Base-by-base conservation (phyloP, 2,797 vertebrate genomes). In the Coracias cyanogaster region DNA sequence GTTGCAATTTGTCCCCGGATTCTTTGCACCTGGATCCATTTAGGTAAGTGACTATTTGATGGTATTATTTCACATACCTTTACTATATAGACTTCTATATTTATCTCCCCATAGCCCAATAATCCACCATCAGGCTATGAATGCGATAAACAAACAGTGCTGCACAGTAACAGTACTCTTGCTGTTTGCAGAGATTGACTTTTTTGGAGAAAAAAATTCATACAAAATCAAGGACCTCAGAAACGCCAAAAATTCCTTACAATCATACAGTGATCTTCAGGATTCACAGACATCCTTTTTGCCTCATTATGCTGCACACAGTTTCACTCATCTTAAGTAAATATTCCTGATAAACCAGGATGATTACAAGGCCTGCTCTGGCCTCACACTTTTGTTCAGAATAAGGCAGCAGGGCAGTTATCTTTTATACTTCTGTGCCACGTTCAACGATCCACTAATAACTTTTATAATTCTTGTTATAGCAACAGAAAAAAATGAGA, bases 61-160 rank as follows among this genome's bases (percentile, higher is more conserved):
- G 6, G 71, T 76, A 62, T n/a, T 71, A 77, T 71, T 82, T 82
- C 45, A 58, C 45, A 18, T 12, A 70, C 25, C 88, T 77, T 35
- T 80, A 45, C 43, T 48, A 33, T 5, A 43, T 0, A 20, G 21
- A 65, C 62, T 71, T 78, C 73, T 78, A 64, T 26, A 61, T 54
- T 51, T 77, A 18, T 57, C 39, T 83, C 49, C 19, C n/a, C 20
- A 16, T 8, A 72, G 37, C 25, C 41, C 29, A 72, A 52, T 48
- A 92, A 91, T 21, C 45, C 46, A 86, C n/a, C 33, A 51, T 4
- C 0, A 0, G 78, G 46, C n/a, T 82, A 60, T 8, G 15, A 54
- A 29, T 15, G 15, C 0, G 4, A 67, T 26, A 61, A 49, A 70
- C 0, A 61, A 49, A 70, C 0, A 71, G 22, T 74, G 22, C 7